Evolutionary conservation across 2,888 invertebrate genomes (phyloP), one percentile per base, ranked within the genome.

Genomic region (Bembecia ichneumoniformis): DNA sequence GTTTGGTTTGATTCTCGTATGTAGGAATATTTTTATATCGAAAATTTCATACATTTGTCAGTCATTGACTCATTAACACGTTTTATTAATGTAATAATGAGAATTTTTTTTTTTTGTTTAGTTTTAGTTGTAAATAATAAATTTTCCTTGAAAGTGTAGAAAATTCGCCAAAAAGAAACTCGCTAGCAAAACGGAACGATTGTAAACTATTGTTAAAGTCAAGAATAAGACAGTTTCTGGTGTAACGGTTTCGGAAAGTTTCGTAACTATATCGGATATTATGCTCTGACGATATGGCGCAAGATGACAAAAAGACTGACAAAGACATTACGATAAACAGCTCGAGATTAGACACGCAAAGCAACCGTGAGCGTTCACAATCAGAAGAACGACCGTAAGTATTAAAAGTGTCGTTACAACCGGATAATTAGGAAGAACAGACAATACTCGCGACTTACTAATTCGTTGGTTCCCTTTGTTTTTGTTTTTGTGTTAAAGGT

Each of bases 81-180:
- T 44, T 11, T 9, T 9, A 9, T 28, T 28, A 72, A 66, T 72
- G 45, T 64, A 66, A 28, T 58, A 56, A 57, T 62, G 57, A 50
- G 66, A 60, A 58, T 56, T 64, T 28, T 66, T 66, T 34, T 68
- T 66, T 43, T 63, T 52, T 52, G 64, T 59, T 43, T 68, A 68
- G 53, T 47, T 51, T 20, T 44, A 54, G 47, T 52, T 63, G 43
- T 2, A 7, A 20, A 20, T 20, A 7, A 20, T 20, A 5, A 20
- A 3, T 7, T 20, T 20, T 20, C 0, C 28, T 28, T 28, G 59
- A 66, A 36, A 55, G 50, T 57, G 57, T 52, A 47, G 59, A 60
- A 35, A 49, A 46, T 17, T 36, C 17, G 2, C 35, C 11, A 43
- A 50, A 44, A 34, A 16, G 46, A n/a, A 51, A 50, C 43, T 49